Evolutionary conservation across 2,888 invertebrate species (phyloP).

Genomic region (Agriopis marginaria): DNA sequence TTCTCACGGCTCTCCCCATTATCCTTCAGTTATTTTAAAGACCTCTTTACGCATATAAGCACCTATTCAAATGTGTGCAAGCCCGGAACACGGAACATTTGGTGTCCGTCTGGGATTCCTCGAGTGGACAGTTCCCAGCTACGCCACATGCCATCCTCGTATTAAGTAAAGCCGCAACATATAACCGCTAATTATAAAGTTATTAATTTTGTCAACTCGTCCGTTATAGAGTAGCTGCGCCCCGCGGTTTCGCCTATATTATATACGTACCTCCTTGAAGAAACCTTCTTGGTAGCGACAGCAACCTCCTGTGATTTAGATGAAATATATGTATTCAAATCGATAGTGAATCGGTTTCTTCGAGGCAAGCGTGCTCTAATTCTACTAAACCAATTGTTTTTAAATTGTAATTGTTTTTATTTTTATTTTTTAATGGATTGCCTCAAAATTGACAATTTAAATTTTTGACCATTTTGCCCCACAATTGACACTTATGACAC

Average conservation of each 20-base stretch:
- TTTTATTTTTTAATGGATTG: too few species aligned
- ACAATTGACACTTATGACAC: too few species aligned
- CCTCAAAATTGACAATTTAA: too few species aligned
- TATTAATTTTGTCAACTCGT: slow-evolving; percentile 72
- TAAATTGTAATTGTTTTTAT: too few species aligned
- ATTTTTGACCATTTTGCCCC: too few species aligned
- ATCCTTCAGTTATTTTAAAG: background rate
- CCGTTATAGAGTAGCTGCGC: slow-evolving; percentile 30
- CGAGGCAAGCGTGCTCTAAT: too few species aligned
- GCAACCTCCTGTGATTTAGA: too few species aligned
- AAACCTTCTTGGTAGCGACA: too few species aligned
- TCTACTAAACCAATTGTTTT: too few species aligned
- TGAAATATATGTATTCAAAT: too few species aligned
- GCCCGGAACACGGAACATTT: slow-evolving; percentile 66
- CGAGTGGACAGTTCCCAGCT: slow-evolving; percentile 63
- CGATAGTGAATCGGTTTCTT: too few species aligned
- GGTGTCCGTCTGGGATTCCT: slow-evolving; percentile 65
- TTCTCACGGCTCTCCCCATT: slow-evolving; percentile 21
- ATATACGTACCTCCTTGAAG: background rate
- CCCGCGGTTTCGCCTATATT: background rate
- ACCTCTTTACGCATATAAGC: slow-evolving; percentile 21
- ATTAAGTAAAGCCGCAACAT: slow-evolving; percentile 62
- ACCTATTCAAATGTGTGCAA: slow-evolving; percentile 52
- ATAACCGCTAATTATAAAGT: slow-evolving; percentile 74
- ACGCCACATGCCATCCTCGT: slow-evolving; percentile 68